Evolutionary conservation across 2,888 invertebrate species (phyloP), one percentile per base, ranked within the genome.

Genomic region (Drosophila mimetica): DNA sequence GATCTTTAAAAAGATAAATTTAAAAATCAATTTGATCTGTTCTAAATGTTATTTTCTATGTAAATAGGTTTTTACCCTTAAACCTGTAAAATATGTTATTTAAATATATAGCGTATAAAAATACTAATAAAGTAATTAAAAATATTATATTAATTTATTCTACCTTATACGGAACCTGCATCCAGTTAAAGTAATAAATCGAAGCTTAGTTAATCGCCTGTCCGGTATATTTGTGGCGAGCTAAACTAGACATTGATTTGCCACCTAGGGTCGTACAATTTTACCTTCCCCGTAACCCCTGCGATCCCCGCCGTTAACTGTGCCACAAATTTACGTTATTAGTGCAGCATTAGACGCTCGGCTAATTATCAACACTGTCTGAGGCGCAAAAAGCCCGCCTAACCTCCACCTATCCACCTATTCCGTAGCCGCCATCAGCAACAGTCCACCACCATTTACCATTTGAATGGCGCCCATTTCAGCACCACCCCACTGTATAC

Each of bases 361-460:
- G 75, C 85, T 87, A 88, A 88, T 88, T 88, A 82, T 76, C 79
- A 79, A 88, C 87, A 84, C 79, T 73, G 77, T 72, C 66, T 83
- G 48, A 50, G 41, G 42, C 52, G 50, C 54, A 59, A 47, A 48
- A 50, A 28, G 47, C 60, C 47, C 55, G 71, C 52, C 60, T 70
- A 55, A 70, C 70, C 58, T 67, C 46, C 71, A 67, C 70, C 70
- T 70, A 44, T 67, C 44, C 53, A 41, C 66, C 46, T 53, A 53
- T 34, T 64, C 37, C 13, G 64, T 20, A 32, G 41, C 39, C 71
- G 41, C 60, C 36, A 57, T 54, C 51, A 61, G 37, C 53, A 25
- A 70, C 66, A 69, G 65, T 64, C 59, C 46, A 61, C 51, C 47
- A 53, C 44, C 42, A 53, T 73, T 58, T 48, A n/a, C 30, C 59